Base-by-base conservation (phyloP, 2,113 vertebrate species). In the Arothron firmamentum region DNA sequence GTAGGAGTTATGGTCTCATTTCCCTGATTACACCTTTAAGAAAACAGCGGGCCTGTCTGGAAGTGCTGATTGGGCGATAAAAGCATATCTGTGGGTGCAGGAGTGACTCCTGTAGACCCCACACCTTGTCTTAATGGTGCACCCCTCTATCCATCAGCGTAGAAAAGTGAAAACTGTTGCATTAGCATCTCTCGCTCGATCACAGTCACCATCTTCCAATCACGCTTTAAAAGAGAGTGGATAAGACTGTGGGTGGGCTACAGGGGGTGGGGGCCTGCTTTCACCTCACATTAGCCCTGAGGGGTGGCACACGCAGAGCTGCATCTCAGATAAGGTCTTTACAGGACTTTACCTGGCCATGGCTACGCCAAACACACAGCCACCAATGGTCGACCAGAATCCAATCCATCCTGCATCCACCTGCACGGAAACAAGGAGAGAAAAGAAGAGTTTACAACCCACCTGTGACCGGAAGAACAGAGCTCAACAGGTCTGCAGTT, bases 341-440 rank as follows among this genome's bases (percentile, higher is more conserved):
- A 28, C 25, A 38, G 34, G 34, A 38, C 34, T 85, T 87, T 70
- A 99, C 96, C 96, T 94, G 82, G 96, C 97, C 88, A 98, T 94
- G 28, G 92, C 94, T 77, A 99, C 92, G 70, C 96, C 97, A 84
- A 98, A 93, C 70, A 97, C 90, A 83, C 96, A 99, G 54, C 97
- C 96, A 54, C 96, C 97, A 59, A 98, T 85, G 51, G 91, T 91
- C 21, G 97, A 97, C 96, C 96, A 98, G 91, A 99, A 98, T 64
- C 96, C 97, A 79, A 98, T 96, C 96, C 96, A 98, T 73, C 97
- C 97, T 53, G 96, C 97, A 75, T 97, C 94, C 66, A 98, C 93
- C 97, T 99, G 80, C 20, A 67, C 19, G 28, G 31, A 3, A 10
- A 19, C 48, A 54, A 48, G 50, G 47, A 23, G 13, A 52, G 6